Evolutionary conservation across 2,888 invertebrate genomes (phyloP), one percentile per base, ranked within the genome.

Genomic region (Cloeon dipterum): DNA sequence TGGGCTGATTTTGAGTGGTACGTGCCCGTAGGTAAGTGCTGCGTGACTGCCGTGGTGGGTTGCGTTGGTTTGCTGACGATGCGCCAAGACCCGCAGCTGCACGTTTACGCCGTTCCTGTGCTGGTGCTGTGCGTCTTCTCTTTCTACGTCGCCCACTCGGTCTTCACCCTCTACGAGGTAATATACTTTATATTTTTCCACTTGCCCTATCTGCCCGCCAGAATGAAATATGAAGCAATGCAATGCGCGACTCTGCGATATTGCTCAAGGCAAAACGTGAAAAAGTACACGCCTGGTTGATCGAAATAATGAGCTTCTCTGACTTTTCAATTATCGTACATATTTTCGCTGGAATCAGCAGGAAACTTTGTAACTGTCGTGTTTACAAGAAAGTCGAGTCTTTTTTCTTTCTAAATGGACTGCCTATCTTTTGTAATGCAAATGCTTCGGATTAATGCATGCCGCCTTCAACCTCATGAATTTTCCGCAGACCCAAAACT

Each of bases 141-240:
- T 2, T 93, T 85, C 57, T 83, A 91, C 51, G 81, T 93, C 43
- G 82, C 91, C 5, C 89, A 93, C 52, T 83, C 86, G 54, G 78
- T 93, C 42, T 67, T 93, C 38, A 88, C 89, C 5, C 65, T 93
- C 3, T 93, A 89, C 51, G 91, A 93, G 74, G 89, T 88, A 55
- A 54, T 60, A 37, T n/a, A n/a, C n/a, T n/a, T n/a, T n/a, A n/a
- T n/a, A n/a, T n/a, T n/a, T n/a, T n/a, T n/a, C n/a, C 11, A 7
- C 11, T 17, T 5, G 4, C 3, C 4, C 4, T n/a, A 8, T 21
- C 14, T 32, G 11, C 10, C 32, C 5, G 23, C 23, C 11, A 23
- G 23, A 23, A 11, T n/a, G 11, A 21, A 10, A 21, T 20, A 20
- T 20, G 5, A 20, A 20, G 20, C 20, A 20, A 5, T 5, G 3